A percentile compares a stretch with the other conserved stretches of the same genome.
These are phyloP conservation scores for Tragelaphus imberbis DNA, from an alignment of 2,113 vertebrate species.

Conservation along the genomic window DNA sequence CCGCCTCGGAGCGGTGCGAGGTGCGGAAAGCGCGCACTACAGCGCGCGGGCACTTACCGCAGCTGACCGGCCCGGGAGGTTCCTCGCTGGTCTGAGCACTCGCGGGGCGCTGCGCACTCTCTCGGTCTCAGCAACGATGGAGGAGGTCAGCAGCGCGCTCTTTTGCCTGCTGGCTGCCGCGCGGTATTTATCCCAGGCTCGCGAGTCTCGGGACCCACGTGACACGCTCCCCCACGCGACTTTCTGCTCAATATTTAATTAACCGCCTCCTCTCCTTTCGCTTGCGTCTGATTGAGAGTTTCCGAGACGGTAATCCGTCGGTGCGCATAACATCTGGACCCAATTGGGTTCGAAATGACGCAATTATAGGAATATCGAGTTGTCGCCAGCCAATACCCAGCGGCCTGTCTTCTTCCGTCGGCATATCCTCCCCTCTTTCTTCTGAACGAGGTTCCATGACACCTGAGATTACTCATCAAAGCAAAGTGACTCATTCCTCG, in stretches of 20 bases:
- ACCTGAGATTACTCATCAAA: constrained; percentile 69
- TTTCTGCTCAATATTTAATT: constrained; percentile 74
- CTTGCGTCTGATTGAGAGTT: constrained; percentile 61
- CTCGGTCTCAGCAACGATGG: accelerated
- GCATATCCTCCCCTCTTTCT: constrained; percentile 41
- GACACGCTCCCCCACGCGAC: constrained; percentile 67
- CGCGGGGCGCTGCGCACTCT: background rate
- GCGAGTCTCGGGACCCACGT: constrained; percentile 55
- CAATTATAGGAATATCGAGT: constrained; percentile 30
- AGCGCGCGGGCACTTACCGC: background rate
- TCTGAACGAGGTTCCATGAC: background rate
- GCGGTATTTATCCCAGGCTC: constrained; percentile 59
- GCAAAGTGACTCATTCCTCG: constrained; percentile 63
- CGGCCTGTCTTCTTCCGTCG: background rate
- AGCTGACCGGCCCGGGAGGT: background rate
- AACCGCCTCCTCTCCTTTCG: constrained; percentile 42
- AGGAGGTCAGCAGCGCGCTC: background rate
- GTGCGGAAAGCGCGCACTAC: background rate
- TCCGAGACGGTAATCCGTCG: constrained; percentile 62
- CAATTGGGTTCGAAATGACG: constrained; percentile 61
- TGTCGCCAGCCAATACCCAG: constrained; percentile 43
- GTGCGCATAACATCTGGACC: constrained; percentile 48
- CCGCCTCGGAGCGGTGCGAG: background rate
- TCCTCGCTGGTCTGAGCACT: constrained; percentile 51
- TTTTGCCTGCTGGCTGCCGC: background rate